Evolutionary conservation across 2,888 invertebrate genomes (phyloP).

Genomic region (Hydrotaea cyrtoneurina): DNA sequence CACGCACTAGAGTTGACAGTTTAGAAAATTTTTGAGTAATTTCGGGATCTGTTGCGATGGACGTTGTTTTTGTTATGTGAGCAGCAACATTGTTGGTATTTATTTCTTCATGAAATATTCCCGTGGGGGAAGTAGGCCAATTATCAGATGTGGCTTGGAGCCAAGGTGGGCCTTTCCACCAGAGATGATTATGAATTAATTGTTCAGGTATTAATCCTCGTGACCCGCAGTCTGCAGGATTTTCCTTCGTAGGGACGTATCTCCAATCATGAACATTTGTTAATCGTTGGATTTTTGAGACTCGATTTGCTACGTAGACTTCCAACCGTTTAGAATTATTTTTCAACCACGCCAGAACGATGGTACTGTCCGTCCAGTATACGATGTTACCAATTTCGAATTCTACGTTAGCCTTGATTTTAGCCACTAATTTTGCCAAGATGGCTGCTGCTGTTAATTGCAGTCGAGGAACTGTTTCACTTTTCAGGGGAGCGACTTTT

Average conservation of each 20-base stretch:
- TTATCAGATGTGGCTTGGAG: no score
- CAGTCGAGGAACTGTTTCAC: slow-evolving; percentile 27
- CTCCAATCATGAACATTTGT: slow-evolving; percentile 28
- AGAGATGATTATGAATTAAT: no score
- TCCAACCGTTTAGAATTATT: slow-evolving; percentile 21
- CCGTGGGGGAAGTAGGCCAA: no score
- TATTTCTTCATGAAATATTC: not conserved
- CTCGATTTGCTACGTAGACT: slow-evolving; percentile 33
- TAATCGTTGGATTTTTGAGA: slow-evolving; percentile 20
- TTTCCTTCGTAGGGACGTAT: slow-evolving; percentile 34
- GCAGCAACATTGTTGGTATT: no score
- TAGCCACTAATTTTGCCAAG: slow-evolving; percentile 25
- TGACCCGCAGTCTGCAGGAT: no score
- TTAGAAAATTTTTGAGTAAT: no score
- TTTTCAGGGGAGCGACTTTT: slow-evolving; percentile 37
- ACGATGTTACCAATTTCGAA: slow-evolving; percentile 30
- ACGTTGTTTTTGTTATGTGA: no score
- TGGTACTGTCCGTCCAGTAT: slow-evolving; percentile 45
- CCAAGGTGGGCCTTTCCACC: no score
- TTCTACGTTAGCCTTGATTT: slow-evolving; percentile 12
- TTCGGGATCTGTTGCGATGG: no score
- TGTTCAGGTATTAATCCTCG: no score
- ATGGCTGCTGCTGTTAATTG: slow-evolving; percentile 10
- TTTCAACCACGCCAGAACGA: no score
- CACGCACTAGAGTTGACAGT: no score